Evolutionary conservation across 2,797 vertebrate genomes (phyloP), one percentile per base, ranked within the genome.

Genomic region (Pangasius larnaudii): DNA sequence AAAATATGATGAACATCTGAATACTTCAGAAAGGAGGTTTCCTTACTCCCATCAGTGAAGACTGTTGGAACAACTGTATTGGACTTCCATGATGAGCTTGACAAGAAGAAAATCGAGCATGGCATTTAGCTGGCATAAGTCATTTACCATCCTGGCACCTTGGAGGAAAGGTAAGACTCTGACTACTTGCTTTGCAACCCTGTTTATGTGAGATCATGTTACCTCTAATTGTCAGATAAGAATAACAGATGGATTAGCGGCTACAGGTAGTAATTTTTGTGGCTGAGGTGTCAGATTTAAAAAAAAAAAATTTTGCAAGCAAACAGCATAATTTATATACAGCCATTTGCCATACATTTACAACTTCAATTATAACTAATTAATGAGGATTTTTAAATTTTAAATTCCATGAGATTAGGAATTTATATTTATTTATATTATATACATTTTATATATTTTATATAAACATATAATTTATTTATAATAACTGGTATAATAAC

Each of bases 91-190:
- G 53, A 96, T 96, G 95, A 96, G 94, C 80, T 85, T 92, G 69
- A 96, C 91, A 87, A 93, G 85, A 89, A 94, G 89, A 63, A 95
- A 94, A 92, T 53, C 93, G 4, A 93, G 93, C 39, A 91, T 94
- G 90, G 96, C 95, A 69, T 96, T 97, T 92, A 92, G 93, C 93
- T 97, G 97, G 96, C 95, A 97, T 79, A 95, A 93, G 89, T 96
- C 96, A 0, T 96, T 97, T 90, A 90, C 95, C 84, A 95, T 97
- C 88, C 91, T 94, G 86, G 92, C 94, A 82, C 94, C 96, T 3
- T 97, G 97, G 96, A 96, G 90, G 72, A 97, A 95, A 97, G 97
- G 97, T 97, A 96, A 90, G 77, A 46, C 69, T 11, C 22, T 49
- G n/a, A 65, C 27, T 79, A 61, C 24, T 33, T 69, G 65, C 18